phyloP scores from a whole-genome alignment of 92 coral and sea anemone genomes.

The Porites evermanni region DNA sequence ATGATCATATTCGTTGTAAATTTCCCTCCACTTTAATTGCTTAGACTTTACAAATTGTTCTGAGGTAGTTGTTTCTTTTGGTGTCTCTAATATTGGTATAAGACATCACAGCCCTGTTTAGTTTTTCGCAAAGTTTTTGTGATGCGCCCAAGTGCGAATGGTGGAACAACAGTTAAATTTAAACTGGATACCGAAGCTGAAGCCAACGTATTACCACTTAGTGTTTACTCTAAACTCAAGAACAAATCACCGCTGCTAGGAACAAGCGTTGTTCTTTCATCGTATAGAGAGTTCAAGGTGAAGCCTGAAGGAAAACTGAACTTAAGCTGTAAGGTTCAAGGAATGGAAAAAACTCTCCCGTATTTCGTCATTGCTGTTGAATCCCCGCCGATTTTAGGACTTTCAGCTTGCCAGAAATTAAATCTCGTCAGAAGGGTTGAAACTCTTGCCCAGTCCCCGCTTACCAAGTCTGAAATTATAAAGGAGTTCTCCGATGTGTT shows the following conservation, averaged over 20 bases:
- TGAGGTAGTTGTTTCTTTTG: too few species aligned
- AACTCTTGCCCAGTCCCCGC: conserved; percentile 41
- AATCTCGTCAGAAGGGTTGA: conserved; percentile 22
- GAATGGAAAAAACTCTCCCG: conserved; percentile 2
- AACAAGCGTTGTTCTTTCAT: conserved; percentile 39
- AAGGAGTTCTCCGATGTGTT: conserved; percentile 44
- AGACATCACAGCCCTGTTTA: too few species aligned
- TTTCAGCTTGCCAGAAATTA: conserved; percentile 16
- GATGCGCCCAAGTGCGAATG: background rate
- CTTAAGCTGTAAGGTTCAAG: conserved; percentile 14
- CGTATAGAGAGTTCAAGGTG: conserved; percentile 49
- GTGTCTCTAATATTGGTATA: too few species aligned
- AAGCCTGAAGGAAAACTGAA: conserved; percentile 44
- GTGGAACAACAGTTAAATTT: conserved; percentile 14
- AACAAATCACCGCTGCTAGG: conserved; percentile 36
- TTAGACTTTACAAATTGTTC: too few species aligned
- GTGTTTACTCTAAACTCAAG: conserved; percentile 29
- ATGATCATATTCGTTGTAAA: too few species aligned
- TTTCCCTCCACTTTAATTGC: too few species aligned
- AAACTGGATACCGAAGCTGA: background rate
- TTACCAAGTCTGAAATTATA: conserved; percentile 26
- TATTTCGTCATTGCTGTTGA: conserved; percentile 20
- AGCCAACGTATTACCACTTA: conserved; percentile 26
- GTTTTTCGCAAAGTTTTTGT: too few species aligned
- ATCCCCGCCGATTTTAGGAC: conserved; percentile 26